Conservation (phyloP, 1,140 invertebrate species). For the Brachionus plicatilis region DNA sequence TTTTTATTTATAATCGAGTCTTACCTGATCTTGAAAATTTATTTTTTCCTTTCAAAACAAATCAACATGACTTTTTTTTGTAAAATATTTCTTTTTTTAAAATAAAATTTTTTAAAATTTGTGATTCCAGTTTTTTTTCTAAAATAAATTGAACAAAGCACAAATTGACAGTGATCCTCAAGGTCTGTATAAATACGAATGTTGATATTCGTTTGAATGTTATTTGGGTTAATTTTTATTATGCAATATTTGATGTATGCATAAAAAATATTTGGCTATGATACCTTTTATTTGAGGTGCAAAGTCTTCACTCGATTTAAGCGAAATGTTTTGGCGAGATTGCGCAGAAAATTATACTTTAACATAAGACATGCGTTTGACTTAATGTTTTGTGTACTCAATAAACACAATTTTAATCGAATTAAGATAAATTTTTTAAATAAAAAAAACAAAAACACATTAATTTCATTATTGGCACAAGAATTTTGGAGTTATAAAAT, state of each 20-base stretch:
- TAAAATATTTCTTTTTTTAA: not conserved
- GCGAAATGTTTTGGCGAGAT: not conserved
- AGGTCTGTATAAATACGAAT: not conserved
- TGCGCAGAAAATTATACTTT: not conserved
- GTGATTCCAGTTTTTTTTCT: not conserved
- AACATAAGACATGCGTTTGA: not conserved
- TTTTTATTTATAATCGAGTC: constrained; percentile 22
- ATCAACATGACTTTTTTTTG: not conserved
- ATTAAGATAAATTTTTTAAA: not conserved
- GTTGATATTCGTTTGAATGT: not conserved
- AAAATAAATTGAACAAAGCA: not conserved
- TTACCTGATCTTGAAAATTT: constrained; percentile 16
- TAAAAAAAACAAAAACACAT: not conserved
- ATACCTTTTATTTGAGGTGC: not conserved
- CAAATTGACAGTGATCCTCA: not conserved
- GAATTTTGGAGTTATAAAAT: not conserved
- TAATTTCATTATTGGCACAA: too few species aligned
- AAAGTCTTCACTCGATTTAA: not conserved
- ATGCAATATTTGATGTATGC: not conserved
- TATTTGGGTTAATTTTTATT: not conserved
- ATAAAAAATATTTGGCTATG: not conserved
- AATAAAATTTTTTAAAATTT: not conserved
- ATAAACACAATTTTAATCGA: not conserved
- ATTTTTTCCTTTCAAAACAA: not conserved
- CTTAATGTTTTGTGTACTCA: not conserved